phyloP scores from a whole-genome alignment of 2,888 invertebrate species.

The Chrysolina americana region DNA sequence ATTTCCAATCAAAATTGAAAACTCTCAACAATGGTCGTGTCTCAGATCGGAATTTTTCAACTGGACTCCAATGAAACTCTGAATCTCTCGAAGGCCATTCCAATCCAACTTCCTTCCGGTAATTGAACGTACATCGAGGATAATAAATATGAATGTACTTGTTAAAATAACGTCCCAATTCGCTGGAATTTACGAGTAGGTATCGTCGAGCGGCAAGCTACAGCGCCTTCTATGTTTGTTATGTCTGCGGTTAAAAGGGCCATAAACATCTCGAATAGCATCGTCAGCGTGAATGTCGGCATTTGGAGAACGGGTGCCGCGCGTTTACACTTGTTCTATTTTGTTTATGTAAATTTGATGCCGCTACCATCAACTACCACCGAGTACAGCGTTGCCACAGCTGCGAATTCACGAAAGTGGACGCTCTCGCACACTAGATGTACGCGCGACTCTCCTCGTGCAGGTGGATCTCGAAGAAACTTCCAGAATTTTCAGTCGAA shows the following conservation, averaged over 20 bases:
- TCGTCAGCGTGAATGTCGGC: conserved; percentile 52
- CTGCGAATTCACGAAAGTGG: neutral
- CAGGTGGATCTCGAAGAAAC: too few relatives aligned
- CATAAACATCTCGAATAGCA: conserved; percentile 58
- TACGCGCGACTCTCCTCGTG: neutral
- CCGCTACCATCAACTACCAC: conserved; percentile 31
- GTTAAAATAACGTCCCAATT: conserved; percentile 29
- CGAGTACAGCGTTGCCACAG: conserved; percentile 23
- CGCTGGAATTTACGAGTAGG: conserved; percentile 27
- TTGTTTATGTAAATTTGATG: conserved; percentile 60
- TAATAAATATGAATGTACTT: conserved; percentile 28
- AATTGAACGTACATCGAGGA: conserved; percentile 9
- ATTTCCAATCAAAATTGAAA: too few relatives aligned
- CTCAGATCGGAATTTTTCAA: too few relatives aligned
- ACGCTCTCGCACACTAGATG: neutral
- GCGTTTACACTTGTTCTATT: conserved; percentile 61
- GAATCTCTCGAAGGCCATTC: neutral
- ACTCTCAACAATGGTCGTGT: too few relatives aligned
- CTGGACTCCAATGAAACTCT: too few relatives aligned
- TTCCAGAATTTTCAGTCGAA: too few relatives aligned
- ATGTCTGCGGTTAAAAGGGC: conserved; percentile 55
- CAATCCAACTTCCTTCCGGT: neutral
- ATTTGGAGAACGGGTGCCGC: conserved; percentile 53
- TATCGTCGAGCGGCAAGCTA: conserved; percentile 23
- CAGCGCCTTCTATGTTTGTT: conserved; percentile 42